Evolutionary conservation across 2,797 vertebrate species (phyloP).

Genomic region (Pteronotus mesoamericanus): DNA sequence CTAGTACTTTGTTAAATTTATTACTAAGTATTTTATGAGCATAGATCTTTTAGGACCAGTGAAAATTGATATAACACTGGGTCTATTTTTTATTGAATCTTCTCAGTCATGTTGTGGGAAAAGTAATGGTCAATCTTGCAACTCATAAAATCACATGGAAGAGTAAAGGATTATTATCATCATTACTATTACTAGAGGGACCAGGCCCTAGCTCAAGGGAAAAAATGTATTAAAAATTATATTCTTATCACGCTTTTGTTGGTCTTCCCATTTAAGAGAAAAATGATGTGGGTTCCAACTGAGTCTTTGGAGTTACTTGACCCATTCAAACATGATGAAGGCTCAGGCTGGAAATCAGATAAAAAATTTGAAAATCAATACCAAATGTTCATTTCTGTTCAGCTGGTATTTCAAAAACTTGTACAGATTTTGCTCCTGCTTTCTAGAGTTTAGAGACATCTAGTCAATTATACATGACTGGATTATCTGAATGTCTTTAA

Average conservation of each 20-base stretch:
- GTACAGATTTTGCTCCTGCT: neutral
- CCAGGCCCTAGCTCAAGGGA: neutral
- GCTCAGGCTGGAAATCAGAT: neutral
- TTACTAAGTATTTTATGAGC: neutral
- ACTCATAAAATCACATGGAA: constrained; percentile 9
- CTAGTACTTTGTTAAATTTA: neutral
- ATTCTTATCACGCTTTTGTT: neutral
- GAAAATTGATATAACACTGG: neutral
- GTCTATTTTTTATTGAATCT: neutral
- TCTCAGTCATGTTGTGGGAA: neutral
- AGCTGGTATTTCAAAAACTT: neutral
- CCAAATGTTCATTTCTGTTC: neutral
- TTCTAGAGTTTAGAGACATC: neutral
- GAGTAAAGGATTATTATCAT: neutral
- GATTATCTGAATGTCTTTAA: neutral
- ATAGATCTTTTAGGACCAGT: neutral
- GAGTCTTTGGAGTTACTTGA: neutral
- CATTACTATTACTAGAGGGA: neutral
- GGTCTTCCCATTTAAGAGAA: constrained; percentile 14
- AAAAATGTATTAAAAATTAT: neutral
- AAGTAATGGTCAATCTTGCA: neutral
- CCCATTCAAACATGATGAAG: neutral
- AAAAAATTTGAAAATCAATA: neutral
- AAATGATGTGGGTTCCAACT: neutral
- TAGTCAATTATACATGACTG: neutral